phyloP scores from a whole-genome alignment of 2,888 invertebrate genomes.

The Digitonthophagus gazella region DNA sequence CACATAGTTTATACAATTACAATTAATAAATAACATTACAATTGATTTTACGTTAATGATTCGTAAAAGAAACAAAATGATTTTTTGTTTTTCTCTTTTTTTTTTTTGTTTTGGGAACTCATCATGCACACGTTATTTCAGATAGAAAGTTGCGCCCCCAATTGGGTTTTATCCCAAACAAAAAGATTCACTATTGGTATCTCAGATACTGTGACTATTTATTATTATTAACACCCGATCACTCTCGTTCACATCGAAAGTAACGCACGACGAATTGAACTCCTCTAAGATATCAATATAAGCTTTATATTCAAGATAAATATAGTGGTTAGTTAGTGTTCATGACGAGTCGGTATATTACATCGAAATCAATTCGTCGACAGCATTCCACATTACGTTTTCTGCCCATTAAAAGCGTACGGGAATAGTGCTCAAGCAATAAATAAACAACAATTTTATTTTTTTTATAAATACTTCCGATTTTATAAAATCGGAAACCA shows the following conservation, averaged over 20 bases:
- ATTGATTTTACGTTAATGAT: neutral
- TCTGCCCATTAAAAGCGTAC: constrained; percentile 49
- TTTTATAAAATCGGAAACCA: constrained; percentile 40
- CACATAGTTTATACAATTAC: constrained; percentile 30
- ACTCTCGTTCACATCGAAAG: neutral
- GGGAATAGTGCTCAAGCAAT: constrained; percentile 46
- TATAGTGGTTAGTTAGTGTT: constrained; percentile 17
- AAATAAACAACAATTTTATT: constrained; percentile 45
- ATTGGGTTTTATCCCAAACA: neutral
- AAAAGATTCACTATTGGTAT: neutral
- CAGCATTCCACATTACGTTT: constrained; percentile 47
- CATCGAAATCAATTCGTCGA: constrained; percentile 51
- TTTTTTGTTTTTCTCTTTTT: constrained; percentile 2
- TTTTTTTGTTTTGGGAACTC: constrained; percentile 2
- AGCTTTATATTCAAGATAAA: constrained; percentile 5
- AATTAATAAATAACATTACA: constrained; percentile 28
- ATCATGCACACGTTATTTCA: neutral
- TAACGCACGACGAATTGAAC: neutral
- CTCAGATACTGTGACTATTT: neutral
- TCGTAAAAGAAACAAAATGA: neutral
- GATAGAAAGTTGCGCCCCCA: neutral
- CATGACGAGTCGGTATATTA: constrained; percentile 29
- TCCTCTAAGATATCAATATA: neutral
- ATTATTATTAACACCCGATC: neutral
- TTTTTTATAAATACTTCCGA: constrained; percentile 40